These are phyloP conservation scores for Hyperopisus bebe DNA, from an alignment of 2,113 vertebrate species.

Conservation along the genomic window DNA sequence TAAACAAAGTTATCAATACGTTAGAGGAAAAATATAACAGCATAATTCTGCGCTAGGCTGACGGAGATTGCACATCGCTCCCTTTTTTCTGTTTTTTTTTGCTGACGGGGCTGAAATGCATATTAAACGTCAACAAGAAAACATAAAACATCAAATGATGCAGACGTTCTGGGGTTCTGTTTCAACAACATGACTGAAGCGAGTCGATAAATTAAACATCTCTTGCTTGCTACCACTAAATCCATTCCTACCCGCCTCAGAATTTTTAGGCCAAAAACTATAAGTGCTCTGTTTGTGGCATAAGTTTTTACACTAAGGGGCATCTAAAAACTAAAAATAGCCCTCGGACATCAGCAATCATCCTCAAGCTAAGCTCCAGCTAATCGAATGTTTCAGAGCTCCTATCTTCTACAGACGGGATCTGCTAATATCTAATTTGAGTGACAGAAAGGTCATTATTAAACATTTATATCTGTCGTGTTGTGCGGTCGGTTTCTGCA, in stretches of 20 bases:
- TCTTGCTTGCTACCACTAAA: neutral
- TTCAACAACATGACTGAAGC: conserved; percentile 3
- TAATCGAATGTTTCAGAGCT: neutral
- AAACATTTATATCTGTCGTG: neutral
- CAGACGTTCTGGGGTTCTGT: conserved; percentile 10
- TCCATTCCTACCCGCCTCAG: neutral
- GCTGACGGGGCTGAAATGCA: conserved; percentile 17
- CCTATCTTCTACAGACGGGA: neutral
- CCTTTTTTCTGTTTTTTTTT: conserved; percentile 7
- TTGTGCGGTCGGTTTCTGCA: neutral
- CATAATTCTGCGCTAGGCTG: conserved; percentile 2
- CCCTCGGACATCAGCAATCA: neutral
- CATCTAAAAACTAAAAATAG: conserved; percentile 4
- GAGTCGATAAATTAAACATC: conserved; percentile 1
- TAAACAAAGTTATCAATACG: conserved; percentile 20
- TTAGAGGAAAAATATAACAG: conserved; percentile 14
- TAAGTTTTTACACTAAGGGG: neutral
- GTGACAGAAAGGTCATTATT: neutral
- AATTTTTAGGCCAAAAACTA: neutral
- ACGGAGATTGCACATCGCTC: neutral
- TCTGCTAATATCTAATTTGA: neutral
- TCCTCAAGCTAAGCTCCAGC: neutral
- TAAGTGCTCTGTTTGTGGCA: neutral
- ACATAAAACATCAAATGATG: conserved; percentile 20
- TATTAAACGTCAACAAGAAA: conserved; percentile 18